These are phyloP conservation scores for Tenthredo notha DNA, from an alignment of 2,888 invertebrate genomes.

Conservation along the genomic window DNA sequence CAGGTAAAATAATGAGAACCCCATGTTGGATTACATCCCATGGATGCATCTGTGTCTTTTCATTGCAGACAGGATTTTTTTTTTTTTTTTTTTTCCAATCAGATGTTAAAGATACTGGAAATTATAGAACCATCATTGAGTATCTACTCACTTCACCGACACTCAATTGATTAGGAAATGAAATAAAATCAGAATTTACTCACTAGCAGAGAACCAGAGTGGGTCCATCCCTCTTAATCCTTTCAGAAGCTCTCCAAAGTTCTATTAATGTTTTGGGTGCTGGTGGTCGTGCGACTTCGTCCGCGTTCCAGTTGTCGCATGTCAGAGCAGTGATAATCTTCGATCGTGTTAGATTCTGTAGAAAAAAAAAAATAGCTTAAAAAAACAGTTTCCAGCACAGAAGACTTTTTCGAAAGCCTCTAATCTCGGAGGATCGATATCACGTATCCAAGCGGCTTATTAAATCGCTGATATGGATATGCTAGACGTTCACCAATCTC, in stretches of 20 bases:
- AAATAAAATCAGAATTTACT: conserved; percentile 58
- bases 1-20: neutral
- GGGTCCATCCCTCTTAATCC: conserved; percentile 69
- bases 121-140: neutral
- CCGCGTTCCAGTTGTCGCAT: conserved; percentile 72
- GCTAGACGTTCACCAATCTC: neutral
- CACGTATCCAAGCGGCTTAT: neutral
- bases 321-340: conserved; percentile 61
- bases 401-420: neutral
- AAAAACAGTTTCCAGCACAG: neutral
- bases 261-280: conserved; percentile 69
- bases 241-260: conserved; percentile 74
- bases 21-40: neutral
- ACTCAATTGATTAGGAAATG: neutral
- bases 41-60: neutral
- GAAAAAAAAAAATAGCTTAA: neutral
- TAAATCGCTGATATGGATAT: neutral
- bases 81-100: too few relatives aligned
- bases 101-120: neutral
- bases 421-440: neutral
- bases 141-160: neutral
- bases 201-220: conserved; percentile 78
- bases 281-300: conserved; percentile 63
- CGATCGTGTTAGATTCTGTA: neutral
- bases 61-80: neutral